Percentiles rank a stretch among this genome's conserved stretches.
Evolutionary conservation across 2,113 vertebrate genomes (phyloP).

Genomic region (Fregetta grallaria): DNA sequence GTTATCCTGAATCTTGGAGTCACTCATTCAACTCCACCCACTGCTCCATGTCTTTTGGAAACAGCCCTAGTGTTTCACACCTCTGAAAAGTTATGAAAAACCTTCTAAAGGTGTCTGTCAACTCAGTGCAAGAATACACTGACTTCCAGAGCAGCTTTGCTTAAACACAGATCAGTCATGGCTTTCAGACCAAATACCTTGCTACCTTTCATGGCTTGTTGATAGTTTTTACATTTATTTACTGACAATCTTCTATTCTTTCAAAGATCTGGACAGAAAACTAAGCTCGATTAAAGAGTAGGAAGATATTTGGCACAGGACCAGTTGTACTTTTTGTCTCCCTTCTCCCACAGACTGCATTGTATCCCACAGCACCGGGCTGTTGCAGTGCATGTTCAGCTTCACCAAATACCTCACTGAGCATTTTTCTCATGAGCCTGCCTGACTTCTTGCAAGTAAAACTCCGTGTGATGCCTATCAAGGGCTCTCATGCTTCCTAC

Average conservation of each 20-base stretch:
- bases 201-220: neutral
- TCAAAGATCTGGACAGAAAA: neutral
- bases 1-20: neutral
- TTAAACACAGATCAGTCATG: neutral
- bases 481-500: neutral
- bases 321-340: neutral
- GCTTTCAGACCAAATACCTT: neutral
- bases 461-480: neutral
- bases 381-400: neutral
- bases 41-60: neutral
- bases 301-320: neutral
- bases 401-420: neutral
- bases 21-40: neutral
- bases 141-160: neutral
- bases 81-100: neutral
- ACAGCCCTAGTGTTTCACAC: neutral
- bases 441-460: neutral
- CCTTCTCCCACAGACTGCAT: fast-evolving
- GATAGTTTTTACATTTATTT: neutral
- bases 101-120: neutral
- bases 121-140: neutral
- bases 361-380: neutral
- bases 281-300: neutral
- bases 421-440: neutral
- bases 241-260: neutral